phyloP scores from a whole-genome alignment of 2,797 vertebrate species.

The Dryobates pubescens region DNA sequence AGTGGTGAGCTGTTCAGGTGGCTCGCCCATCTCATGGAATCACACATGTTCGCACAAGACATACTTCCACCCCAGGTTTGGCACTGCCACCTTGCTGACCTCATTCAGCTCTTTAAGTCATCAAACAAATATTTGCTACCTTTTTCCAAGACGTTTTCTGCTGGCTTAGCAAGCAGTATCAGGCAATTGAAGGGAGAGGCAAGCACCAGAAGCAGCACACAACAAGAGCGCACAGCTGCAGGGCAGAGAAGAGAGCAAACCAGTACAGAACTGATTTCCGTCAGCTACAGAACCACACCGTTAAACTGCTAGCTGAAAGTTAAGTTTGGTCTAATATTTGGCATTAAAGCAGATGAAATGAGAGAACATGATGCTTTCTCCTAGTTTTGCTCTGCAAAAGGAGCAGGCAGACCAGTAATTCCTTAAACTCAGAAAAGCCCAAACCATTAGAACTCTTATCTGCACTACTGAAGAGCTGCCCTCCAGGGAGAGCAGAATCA shows the following conservation, averaged over 20 bases:
- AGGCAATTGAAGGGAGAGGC: background rate
- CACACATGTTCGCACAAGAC: background rate
- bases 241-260: conserved; percentile 37
- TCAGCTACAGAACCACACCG: conserved; percentile 61
- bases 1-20: background rate
- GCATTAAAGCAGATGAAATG: conserved; percentile 6
- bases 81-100: background rate
- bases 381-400: background rate
- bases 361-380: background rate
- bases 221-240: conserved; percentile 23
- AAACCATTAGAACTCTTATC: background rate
- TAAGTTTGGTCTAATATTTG: conserved; percentile 41
- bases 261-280: conserved; percentile 30
- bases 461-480: background rate
- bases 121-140: background rate
- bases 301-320: conserved; percentile 46
- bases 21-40: background rate
- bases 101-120: background rate
- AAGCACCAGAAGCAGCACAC: background rate
- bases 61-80: background rate
- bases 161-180: background rate
- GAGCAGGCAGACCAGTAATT: background rate
- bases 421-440: background rate
- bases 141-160: background rate
- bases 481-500: background rate